Conservation (phyloP, 2,888 invertebrate species). For the Hyles lineata region DNA sequence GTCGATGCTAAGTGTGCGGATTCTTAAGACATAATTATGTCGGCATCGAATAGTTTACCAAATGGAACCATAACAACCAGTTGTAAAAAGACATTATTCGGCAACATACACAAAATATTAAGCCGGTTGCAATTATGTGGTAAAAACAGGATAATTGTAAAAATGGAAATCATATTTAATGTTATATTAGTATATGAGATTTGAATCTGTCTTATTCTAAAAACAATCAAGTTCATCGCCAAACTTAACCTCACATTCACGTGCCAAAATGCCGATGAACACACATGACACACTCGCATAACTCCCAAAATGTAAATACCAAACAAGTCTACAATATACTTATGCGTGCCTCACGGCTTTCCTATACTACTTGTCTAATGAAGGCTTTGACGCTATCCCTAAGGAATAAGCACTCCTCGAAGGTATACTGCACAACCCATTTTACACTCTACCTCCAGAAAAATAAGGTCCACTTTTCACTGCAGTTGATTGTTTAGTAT, state of each 20-base stretch:
- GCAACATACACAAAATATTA: no score
- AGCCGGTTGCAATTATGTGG: no score
- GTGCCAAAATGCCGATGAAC: neutral
- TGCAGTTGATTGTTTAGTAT: conserved; percentile 33
- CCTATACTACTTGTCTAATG: conserved; percentile 59
- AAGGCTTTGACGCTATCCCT: conserved; percentile 58
- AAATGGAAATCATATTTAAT: no score
- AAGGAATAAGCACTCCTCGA: conserved; percentile 45
- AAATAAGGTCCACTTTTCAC: conserved; percentile 44
- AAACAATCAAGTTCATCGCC: no score
- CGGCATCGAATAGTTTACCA: no score
- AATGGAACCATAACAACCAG: no score
- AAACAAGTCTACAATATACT: conserved; percentile 34
- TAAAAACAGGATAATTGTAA: no score
- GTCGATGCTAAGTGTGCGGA: no score
- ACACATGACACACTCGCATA: neutral
- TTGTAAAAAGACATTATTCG: no score
- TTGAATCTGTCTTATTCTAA: no score
- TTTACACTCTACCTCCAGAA: conserved; percentile 35
- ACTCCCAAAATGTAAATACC: neutral
- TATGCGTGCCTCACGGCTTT: conserved; percentile 49
- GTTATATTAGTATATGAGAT: no score
- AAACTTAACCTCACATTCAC: neutral
- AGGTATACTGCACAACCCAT: conserved; percentile 36
- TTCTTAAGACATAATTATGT: no score